Base-by-base conservation (phyloP, 2,888 invertebrate genomes). In the Xestia xanthographa region DNA sequence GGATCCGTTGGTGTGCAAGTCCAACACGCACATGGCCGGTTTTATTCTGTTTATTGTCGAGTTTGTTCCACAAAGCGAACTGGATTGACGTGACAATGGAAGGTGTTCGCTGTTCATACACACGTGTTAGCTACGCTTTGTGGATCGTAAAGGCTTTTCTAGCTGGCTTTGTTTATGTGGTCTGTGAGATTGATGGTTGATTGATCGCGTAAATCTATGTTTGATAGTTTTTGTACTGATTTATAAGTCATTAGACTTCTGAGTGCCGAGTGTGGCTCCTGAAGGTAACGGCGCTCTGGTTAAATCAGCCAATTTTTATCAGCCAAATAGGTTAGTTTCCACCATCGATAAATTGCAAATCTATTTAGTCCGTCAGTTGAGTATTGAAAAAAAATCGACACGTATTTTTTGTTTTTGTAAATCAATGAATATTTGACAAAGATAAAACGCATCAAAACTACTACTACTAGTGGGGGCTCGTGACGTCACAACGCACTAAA, bases 51-150 rank as follows among this genome's bases (percentile, higher is more conserved):
- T 66, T 76, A 82, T 70, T 72, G 77, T 50, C 41, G 68, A 69
- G 75, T 72, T 75, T 43, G 62, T 26, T 26, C 62, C 68, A 75
- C 65, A 71, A 83, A 86, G 78, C 41, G 56, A 22, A 14, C 34
- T 34, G 43, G 66, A 63, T 71, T 75, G 75, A 73, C 73, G 72
- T 66, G 72, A 77, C 75, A 84, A 86, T 73, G 45, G 58, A 12
- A 66, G 56, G 70, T 66, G 69, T 56, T 45, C 11, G 43, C 38
- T 62, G 74, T 66, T 58, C 26, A 43, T 38, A 48, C 50, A 63
- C 71, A 70, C 62, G 29, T 29, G 58, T 60, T 76, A 56, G 41
- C 50, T 53, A 63, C 72, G 34, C 43, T 84, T 56, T 48, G 48
- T 48, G 34, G 6, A 11, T 65, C 14, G 38, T 56, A 66, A 69